Conservation (phyloP, 2,888 invertebrate genomes). For the Drepanosiphum platanoidis region DNA sequence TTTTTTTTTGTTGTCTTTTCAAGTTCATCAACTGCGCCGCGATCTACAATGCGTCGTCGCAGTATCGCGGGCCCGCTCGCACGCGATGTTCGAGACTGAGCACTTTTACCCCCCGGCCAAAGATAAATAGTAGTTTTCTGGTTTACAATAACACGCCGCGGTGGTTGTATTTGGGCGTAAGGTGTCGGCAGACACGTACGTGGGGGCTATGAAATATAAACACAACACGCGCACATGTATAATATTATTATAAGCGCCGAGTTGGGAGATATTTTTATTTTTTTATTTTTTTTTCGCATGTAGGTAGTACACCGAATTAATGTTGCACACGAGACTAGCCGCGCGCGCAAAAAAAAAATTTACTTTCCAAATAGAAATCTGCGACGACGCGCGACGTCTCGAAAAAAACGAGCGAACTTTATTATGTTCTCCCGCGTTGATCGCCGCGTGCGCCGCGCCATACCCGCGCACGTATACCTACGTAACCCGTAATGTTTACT, state of each 20-base stretch:
- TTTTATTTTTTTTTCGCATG: too few species aligned
- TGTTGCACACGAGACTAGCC: slow-evolving; percentile 45
- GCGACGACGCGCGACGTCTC: neutral
- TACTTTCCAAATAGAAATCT: slow-evolving; percentile 53
- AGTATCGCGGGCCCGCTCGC: neutral
- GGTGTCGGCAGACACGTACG: slow-evolving; percentile 38
- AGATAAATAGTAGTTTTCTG: slow-evolving; percentile 35
- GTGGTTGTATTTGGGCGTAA: slow-evolving; percentile 42
- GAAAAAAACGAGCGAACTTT: slow-evolving; percentile 24
- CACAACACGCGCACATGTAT: neutral
- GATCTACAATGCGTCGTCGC: too few species aligned
- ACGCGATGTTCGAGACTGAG: neutral
- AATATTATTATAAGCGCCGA: neutral
- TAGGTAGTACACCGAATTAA: slow-evolving; percentile 48
- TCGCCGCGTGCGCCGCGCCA: neutral
- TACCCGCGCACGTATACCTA: neutral
- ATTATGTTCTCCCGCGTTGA: neutral
- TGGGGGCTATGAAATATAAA: slow-evolving; percentile 48
- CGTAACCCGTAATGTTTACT: neutral
- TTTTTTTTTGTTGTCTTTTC: neutral
- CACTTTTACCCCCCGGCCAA: neutral
- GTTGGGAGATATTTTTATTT: slow-evolving; percentile 25
- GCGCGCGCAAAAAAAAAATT: slow-evolving; percentile 4
- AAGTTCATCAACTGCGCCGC: neutral
- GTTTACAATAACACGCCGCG: slow-evolving; percentile 29